These are phyloP conservation scores for Hesperophylax magnus DNA, from an alignment of 1,140 invertebrate genomes.

Conservation along the genomic window DNA sequence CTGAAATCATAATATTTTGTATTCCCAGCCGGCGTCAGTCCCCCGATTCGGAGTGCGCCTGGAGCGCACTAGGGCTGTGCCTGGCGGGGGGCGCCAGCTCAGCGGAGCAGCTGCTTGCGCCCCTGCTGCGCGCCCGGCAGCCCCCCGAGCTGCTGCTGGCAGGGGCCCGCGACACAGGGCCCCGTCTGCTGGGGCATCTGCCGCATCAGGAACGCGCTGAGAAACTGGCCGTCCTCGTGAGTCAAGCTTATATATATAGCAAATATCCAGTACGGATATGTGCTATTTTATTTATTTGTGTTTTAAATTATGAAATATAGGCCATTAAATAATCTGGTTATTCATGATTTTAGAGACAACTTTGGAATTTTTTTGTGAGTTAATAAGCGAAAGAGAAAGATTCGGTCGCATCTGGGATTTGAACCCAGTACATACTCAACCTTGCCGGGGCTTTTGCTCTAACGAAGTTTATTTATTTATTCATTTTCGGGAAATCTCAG, in stretches of 20 bases:
- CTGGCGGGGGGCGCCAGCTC: constrained; percentile 66
- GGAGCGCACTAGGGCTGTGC: constrained; percentile 65
- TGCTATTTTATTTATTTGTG: too few species aligned
- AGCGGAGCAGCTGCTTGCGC: constrained; percentile 66
- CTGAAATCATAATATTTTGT: not conserved
- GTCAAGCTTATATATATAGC: not conserved
- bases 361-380: too few species aligned
- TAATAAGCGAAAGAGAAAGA: too few species aligned
- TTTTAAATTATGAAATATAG: too few species aligned
- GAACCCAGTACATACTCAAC: too few species aligned
- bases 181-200: constrained; percentile 79
- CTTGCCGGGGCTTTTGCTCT: too few species aligned
- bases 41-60: constrained; percentile 47
- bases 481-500: too few species aligned
- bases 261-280: too few species aligned
- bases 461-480: too few species aligned
- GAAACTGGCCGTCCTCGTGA: constrained; percentile 58
- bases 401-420: too few species aligned
- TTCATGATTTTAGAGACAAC: too few species aligned
- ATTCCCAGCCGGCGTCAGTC: constrained; percentile 18
- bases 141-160: constrained; percentile 84
- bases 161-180: constrained; percentile 83
- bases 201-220: constrained; percentile 72
- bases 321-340: too few species aligned
- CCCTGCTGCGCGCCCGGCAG: constrained; percentile 70